phyloP scores from a whole-genome alignment of 2,888 invertebrate species.

The Callosobruchus maculatus region DNA sequence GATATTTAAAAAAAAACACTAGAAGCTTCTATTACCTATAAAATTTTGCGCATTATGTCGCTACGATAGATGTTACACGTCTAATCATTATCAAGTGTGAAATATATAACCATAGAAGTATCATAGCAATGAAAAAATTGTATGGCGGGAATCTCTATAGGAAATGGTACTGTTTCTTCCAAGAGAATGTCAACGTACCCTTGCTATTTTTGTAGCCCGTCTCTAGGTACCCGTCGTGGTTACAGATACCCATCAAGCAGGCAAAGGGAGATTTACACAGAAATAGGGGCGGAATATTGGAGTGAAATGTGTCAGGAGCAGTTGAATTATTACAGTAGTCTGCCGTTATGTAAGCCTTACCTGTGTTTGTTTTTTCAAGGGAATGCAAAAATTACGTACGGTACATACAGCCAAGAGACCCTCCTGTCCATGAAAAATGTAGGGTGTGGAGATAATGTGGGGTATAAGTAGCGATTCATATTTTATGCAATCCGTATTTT shows the following conservation, averaged over 20 bases:
- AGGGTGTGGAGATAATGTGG: not conserved
- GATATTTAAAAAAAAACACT: too few species aligned
- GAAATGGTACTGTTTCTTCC: too few species aligned
- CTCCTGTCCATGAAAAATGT: not conserved
- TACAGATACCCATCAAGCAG: not conserved
- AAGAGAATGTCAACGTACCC: too few species aligned
- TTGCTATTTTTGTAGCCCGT: conserved; percentile 17
- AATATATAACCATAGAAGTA: too few species aligned
- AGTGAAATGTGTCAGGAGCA: not conserved
- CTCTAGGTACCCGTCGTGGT: not conserved
- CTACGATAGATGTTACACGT: too few species aligned
- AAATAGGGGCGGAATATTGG: not conserved
- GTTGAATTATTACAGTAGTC: not conserved
- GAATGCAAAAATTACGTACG: not conserved
- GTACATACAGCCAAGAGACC: not conserved
- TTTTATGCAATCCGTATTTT: not conserved
- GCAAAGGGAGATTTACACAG: not conserved
- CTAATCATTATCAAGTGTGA: too few species aligned
- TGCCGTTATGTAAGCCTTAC: not conserved
- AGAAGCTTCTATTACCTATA: too few species aligned
- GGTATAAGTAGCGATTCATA: not conserved
- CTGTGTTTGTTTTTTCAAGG: not conserved
- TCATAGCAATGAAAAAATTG: too few species aligned
- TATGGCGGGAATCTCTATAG: too few species aligned
- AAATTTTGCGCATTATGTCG: too few species aligned